Evolutionary conservation across 1,140 invertebrate species (phyloP), one percentile per base, ranked within the genome.

Genomic region (Fopius arisanus): DNA sequence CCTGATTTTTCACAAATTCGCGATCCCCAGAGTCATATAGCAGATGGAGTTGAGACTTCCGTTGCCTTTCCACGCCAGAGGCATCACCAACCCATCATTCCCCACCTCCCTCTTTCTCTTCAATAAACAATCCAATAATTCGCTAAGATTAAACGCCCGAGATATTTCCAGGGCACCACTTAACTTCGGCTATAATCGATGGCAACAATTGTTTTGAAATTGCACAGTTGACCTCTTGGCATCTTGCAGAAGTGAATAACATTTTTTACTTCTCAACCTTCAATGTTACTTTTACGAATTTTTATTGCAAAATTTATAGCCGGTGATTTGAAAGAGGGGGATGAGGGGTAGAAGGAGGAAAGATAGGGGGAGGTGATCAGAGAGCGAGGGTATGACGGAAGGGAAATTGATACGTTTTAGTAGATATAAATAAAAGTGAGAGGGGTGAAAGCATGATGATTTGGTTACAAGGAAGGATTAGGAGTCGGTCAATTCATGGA

Each of bases 371-470:
- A 59, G 23, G 14, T 21, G 54, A n/a, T 48, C 66, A 69, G 23
- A 51, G 67, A 69, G 43, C 41, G 12, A 10, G 40, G 21, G 26
- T 28, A 69, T 69, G 43, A 29, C 23, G 21, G 67, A 43, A 69
- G 31, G 67, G 41, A 69, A 69, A 69, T 69, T 26, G 67, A 69
- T 69, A 69, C 43, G 41, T 69, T 69, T 54, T 69, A 41, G 29
- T 29, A n/a, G 43, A 41, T 23, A 66, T 66, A 29, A 31, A 66
- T 66, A 68, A 68, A 43, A 28, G 12, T 29, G 67, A 54, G 43
- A 69, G 43, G 29, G 43, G 28, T 29, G 43, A 48, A 69, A 48
- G 41, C 19, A 51, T 48, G 43, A 69, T 69, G 21, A 51, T 51
- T 69, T 48, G 67, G 67, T 69, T 51, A 51, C 43, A 51, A 26